Base-by-base conservation (phyloP, 2,888 invertebrate species). In the Epinotia nisella region DNA sequence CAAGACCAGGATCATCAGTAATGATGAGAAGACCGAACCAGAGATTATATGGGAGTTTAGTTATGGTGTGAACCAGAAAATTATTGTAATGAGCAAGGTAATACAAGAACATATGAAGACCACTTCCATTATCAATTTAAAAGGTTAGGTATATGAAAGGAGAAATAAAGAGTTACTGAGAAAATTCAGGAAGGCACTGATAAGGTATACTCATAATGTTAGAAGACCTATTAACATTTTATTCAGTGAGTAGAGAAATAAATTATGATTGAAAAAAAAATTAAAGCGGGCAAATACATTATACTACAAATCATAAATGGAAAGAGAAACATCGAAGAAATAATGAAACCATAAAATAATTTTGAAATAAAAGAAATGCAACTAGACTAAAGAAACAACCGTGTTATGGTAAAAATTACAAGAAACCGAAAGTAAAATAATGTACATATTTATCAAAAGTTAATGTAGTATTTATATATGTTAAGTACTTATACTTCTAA, bases 1-100 rank as follows among this genome's bases (percentile, higher is more conserved):
- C 80, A 94, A 93, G 88, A 77, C 82, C 89, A 80, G 81, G 83
- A 81, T 85, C 79, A 80, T 90, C 80, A 89, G 83, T 81, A 81
- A 64, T 53, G 73, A 73, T 73, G 73, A 73, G 73, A 73, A 69
- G 69, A 73, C 51, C 61, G 51, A 24, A 39, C 17, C 62, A 67
- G 58, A 17, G 19, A 49, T 41, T 61, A 67, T 41, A 41, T 60
- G 55, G 29, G 45, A 15, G 35, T 60, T 73, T 65, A 70, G 74
- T 74, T n/a, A 60, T 75, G 58, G 55, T 45, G 11, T 39, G 29
- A 56, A 75, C 59, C 49, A 64, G 60, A 64, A 55, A 65, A 60
- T 53, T 51, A 39, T 19, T n/a, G 35, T 5, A 21, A 56, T 15
- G 24, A 21, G 19, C 41, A 45, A 24, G 59, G 51, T 58, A 29